Conservation (phyloP, 1,140 invertebrate genomes). For the Sitodiplosis mosellana region DNA sequence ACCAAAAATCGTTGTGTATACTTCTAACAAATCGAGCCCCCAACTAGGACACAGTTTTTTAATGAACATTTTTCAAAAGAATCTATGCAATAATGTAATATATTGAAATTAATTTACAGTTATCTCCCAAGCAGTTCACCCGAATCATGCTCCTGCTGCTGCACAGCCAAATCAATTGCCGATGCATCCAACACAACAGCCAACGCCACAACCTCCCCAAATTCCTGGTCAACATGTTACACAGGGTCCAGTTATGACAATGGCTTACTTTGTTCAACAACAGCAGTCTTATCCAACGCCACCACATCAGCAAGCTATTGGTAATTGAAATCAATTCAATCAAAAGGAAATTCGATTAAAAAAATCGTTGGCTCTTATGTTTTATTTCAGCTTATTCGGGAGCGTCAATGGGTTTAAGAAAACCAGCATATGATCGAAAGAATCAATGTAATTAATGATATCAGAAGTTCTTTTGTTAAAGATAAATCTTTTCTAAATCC, state of each 20-base stretch:
- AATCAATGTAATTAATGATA: too few relatives aligned
- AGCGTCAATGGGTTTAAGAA: too few relatives aligned
- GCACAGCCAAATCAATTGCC: slow-evolving; percentile 20
- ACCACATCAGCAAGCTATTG: slow-evolving; percentile 26
- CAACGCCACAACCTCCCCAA: neutral
- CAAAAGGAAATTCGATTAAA: neutral
- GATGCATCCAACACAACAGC: slow-evolving; percentile 17
- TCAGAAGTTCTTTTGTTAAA: too few relatives aligned
- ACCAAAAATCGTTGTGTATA: too few relatives aligned
- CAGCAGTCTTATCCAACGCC: slow-evolving; percentile 31
- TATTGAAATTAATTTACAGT: too few relatives aligned
- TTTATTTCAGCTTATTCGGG: neutral
- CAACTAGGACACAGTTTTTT: too few relatives aligned
- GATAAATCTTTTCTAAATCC: too few relatives aligned
- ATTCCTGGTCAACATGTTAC: slow-evolving; percentile 8
- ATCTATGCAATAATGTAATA: too few relatives aligned
- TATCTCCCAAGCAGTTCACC: neutral
- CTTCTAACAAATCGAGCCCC: too few relatives aligned
- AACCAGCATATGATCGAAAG: too few relatives aligned
- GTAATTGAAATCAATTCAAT: neutral
- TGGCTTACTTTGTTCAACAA: slow-evolving; percentile 28
- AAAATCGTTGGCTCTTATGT: neutral
- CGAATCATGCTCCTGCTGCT: slow-evolving; percentile 14
- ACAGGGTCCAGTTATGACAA: slow-evolving; percentile 10
- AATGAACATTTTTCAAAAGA: too few relatives aligned